Percentiles rank a stretch among this genome's conserved stretches.
phyloP scores from a whole-genome alignment of 2,113 vertebrate species.

The Syngnathus floridae region DNA sequence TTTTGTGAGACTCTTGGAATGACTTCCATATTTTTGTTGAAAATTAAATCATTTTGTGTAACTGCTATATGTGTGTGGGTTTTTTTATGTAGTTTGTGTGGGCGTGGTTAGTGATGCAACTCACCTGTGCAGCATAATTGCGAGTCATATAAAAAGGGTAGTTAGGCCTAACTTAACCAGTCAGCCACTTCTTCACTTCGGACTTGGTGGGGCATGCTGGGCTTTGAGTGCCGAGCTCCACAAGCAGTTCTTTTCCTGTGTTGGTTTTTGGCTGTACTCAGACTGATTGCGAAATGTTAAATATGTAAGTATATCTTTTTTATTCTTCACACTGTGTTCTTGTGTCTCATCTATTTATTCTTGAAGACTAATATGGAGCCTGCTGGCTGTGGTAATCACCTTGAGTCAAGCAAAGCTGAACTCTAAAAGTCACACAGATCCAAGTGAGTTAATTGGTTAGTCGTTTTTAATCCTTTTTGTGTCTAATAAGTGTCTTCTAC shows the following conservation, averaged over 20 bases:
- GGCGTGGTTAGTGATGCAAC: constrained; percentile 6
- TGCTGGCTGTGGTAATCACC: constrained; percentile 37
- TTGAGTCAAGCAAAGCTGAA: constrained; percentile 43
- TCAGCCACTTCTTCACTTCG: constrained; percentile 1
- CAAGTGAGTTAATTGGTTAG: constrained; percentile 48
- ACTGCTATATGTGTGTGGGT: neutral
- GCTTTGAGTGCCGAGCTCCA: constrained; percentile 12
- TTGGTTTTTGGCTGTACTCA: neutral
- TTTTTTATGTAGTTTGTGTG: neutral
- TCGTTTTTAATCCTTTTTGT: neutral
- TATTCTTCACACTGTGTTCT: rapidly evolving
- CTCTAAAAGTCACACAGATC: constrained; percentile 24
- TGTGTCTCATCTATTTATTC: neutral
- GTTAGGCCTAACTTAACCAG: neutral
- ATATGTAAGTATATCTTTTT: constrained; percentile 38
- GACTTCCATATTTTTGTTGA: too few relatives aligned
- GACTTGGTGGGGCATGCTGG: constrained; percentile 18
- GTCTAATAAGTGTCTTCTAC: neutral
- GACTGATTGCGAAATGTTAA: constrained; percentile 29
- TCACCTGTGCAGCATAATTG: constrained; percentile 37
- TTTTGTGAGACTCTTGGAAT: neutral
- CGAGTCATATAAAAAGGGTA: constrained; percentile 32
- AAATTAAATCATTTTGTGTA: neutral
- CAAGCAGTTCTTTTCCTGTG: constrained; percentile 3
- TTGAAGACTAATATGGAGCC: constrained; percentile 51